Base-by-base conservation (phyloP, 2,113 vertebrate genomes). In the Candoia aspera region DNA sequence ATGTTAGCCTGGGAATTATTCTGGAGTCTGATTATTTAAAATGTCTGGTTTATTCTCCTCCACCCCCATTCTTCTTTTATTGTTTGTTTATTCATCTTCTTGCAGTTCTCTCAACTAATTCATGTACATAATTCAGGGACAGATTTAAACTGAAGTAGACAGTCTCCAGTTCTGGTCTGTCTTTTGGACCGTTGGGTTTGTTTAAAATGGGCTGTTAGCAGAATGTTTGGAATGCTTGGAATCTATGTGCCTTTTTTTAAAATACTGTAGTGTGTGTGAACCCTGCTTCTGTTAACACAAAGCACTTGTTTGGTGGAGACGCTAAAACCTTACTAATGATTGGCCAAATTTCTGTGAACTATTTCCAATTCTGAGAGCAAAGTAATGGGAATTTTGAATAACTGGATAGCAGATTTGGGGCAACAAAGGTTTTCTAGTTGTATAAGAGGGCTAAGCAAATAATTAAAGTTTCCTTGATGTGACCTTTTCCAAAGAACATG, bases 11-110 rank as follows among this genome's bases (percentile, higher is more conserved):
- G 96, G 95, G 96, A 96, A 96, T 90, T 86, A 29, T 93, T 88
- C 92, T 89, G 91, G 88, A 91, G 0, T 91, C 91, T 11, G 46
- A 90, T 53, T 96, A 89, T 96, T 96, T 95, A 88, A 93, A 92
- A 95, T 94, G 94, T 95, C 96, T 97, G 95, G 89, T 92, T 95
- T 93, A 95, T 93, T 95, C 93, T 88, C n/a, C 24, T 21, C 9
- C 26, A 58, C 6, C 29, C n/a, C 68, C 6, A 79, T 87, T 90
- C 46, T 37, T 89, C 91, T 94, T 84, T 49, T 87, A 94, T 90
- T 96, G 95, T 97, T 97, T 97, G 96, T 97, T 96, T 97, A 91
- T 96, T 96, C 94, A 95, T 93, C 94, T 90, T 54, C 88, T 94
- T 96, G 93, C 91, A 94, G 92, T 95, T 95, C 92, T 95, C 92